Conservation (phyloP, 2,797 vertebrate species). For the Malurus splendens region DNA sequence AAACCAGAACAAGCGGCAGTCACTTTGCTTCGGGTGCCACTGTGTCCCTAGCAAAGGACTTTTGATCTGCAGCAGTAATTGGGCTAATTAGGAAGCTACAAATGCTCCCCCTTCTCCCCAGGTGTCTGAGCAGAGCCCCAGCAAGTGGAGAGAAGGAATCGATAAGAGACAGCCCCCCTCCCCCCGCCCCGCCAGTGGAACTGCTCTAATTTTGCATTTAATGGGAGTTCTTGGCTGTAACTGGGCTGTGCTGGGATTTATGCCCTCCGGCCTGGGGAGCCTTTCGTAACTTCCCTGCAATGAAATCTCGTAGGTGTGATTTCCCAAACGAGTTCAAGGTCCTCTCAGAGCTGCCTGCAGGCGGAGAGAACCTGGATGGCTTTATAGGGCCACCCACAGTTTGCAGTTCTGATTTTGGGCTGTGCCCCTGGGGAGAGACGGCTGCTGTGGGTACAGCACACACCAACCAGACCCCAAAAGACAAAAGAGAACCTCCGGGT, state of each 20-base stretch:
- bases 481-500: not conserved
- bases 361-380: rapidly evolving
- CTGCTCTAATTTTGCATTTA: not conserved
- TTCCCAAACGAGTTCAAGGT: not conserved
- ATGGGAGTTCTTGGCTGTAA: not conserved
- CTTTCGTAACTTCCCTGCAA: not conserved
- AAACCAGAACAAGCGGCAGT: not conserved
- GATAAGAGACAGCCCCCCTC: too few relatives aligned
- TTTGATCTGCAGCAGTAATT: not conserved
- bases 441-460: not conserved
- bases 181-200: not conserved
- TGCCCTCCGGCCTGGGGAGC: not conserved
- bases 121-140: not conserved
- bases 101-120: not conserved
- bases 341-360: not conserved
- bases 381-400: rapidly evolving
- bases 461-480: not conserved
- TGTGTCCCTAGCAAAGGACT: not conserved
- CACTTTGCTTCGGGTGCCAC: not conserved
- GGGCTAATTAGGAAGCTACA: not conserved
- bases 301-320: not conserved
- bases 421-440: rapidly evolving
- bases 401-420: not conserved
- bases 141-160: not conserved
- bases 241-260: not conserved